Evolutionary conservation across 2,888 invertebrate species (phyloP).

Genomic region (Melinaea marsaeus): DNA sequence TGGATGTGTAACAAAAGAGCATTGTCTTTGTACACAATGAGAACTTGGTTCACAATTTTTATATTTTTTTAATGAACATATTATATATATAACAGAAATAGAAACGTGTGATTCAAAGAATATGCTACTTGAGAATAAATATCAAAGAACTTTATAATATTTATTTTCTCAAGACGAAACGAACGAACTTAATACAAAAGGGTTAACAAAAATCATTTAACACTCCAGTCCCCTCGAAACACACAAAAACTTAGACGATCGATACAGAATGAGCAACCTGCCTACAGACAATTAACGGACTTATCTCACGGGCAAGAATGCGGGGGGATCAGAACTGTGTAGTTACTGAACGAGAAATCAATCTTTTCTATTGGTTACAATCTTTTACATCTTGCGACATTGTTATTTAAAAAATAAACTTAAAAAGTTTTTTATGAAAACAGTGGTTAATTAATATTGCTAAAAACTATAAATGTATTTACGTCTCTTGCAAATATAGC

Average conservation of each 20-base stretch:
- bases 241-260: constrained; percentile 67
- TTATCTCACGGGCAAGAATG: constrained; percentile 68
- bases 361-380: constrained; percentile 54
- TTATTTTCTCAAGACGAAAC: neutral
- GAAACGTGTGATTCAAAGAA: too few relatives aligned
- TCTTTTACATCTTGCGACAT: constrained; percentile 43
- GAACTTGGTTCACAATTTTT: constrained; percentile 8
- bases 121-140: too few relatives aligned
- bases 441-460: too few relatives aligned
- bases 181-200: constrained; percentile 33
- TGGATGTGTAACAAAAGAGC: constrained; percentile 12
- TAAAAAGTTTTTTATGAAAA: too few relatives aligned
- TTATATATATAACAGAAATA: neutral
- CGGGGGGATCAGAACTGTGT: constrained; percentile 22
- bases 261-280: constrained; percentile 65
- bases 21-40: constrained; percentile 18
- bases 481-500: too few relatives aligned
- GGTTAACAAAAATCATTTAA: constrained; percentile 55
- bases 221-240: constrained; percentile 55
- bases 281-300: constrained; percentile 68
- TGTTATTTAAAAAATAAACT: constrained; percentile 19
- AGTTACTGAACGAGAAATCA: constrained; percentile 63
- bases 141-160: too few relatives aligned
- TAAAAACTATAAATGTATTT: too few relatives aligned
- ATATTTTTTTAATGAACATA: constrained; percentile 12